phyloP scores from a whole-genome alignment of 2,113 vertebrate species.

The Pyxicephalus adspersus region DNA sequence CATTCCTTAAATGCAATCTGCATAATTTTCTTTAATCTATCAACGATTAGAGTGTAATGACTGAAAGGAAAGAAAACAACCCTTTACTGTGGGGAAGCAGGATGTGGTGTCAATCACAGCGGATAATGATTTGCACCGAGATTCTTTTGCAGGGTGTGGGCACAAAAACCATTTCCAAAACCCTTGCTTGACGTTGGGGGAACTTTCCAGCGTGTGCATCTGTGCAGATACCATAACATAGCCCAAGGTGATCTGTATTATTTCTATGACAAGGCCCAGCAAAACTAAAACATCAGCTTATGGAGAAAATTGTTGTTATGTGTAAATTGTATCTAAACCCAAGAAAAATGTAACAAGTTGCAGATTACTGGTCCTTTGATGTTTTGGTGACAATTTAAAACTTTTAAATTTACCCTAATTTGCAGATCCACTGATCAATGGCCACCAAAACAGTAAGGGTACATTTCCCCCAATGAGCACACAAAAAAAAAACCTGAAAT shows the following conservation, averaged over 20 bases:
- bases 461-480: no score
- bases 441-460: no score
- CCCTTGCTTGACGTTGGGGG: background rate
- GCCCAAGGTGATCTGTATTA: background rate
- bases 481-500: no score
- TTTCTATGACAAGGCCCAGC: no score
- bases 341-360: no score
- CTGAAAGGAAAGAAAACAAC: background rate
- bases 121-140: conserved; percentile 15
- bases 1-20: conserved; percentile 31
- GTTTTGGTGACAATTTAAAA: no score
- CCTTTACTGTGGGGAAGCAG: conserved; percentile 2
- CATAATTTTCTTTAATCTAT: conserved; percentile 42
- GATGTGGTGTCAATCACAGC: conserved; percentile 21
- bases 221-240: background rate
- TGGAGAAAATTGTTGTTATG: no score
- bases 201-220: background rate
- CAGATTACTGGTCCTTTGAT: no score
- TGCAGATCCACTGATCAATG: no score
- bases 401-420: no score
- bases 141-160: conserved; percentile 27
- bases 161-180: background rate
- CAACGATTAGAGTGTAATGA: conserved; percentile 22
- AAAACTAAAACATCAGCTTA: no score
- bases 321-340: no score